Evolutionary conservation across 1,140 invertebrate genomes (phyloP).

Genomic region (Rhagoletis zephyria): DNA sequence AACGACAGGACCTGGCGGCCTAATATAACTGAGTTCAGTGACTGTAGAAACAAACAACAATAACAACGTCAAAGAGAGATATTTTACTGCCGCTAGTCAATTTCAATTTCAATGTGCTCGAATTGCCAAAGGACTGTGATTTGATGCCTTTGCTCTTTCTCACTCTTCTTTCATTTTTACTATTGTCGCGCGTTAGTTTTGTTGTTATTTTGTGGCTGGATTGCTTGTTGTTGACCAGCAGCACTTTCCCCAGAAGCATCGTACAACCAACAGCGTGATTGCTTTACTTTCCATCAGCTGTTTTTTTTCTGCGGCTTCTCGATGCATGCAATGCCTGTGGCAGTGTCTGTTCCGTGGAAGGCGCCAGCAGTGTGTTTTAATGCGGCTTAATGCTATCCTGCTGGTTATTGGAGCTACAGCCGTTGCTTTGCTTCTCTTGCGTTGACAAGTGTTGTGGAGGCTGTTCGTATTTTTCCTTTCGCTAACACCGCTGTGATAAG

Average conservation of each 20-base stretch:
- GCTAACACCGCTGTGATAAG: too few species aligned
- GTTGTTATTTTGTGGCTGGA: not conserved
- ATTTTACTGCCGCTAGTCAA: not conserved
- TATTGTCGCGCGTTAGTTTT: not conserved
- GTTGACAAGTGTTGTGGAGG: slow-evolving; percentile 14
- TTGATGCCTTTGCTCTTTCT: not conserved
- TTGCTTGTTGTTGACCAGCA: not conserved
- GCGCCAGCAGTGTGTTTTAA: slow-evolving; percentile 4
- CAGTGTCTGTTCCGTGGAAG: slow-evolving; percentile 32
- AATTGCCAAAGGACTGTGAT: not conserved
- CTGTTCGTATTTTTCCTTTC: too few species aligned
- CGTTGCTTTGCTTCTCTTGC: not conserved
- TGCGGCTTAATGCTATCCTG: not conserved
- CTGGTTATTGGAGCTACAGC: not conserved
- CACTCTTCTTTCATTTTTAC: not conserved
- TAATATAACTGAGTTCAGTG: not conserved
- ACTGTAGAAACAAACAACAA: not conserved
- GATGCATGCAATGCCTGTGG: slow-evolving; percentile 16
- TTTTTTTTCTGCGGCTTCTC: slow-evolving; percentile 2
- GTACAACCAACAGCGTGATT: not conserved
- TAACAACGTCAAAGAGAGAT: not conserved
- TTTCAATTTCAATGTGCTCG: not conserved
- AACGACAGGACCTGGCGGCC: not conserved
- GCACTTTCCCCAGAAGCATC: not conserved
- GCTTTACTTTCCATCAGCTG: not conserved